Evolutionary conservation across 2,888 invertebrate species (phyloP).

Genomic region (Stenodera caucasica): DNA sequence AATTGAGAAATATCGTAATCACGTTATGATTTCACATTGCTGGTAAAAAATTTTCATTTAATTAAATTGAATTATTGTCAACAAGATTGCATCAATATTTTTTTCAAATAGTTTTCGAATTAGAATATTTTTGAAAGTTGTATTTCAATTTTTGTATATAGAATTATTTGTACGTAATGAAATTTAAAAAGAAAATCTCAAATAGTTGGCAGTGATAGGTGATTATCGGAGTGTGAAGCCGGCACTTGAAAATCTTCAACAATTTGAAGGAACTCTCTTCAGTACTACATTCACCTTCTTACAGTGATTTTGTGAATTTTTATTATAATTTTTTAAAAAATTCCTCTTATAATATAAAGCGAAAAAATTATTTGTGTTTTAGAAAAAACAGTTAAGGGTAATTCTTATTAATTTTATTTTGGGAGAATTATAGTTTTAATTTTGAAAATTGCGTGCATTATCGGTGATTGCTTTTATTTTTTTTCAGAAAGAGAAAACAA

Average conservation of each 20-base stretch:
- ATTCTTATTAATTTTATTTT: not conserved
- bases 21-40: not conserved
- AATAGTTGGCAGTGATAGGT: conserved; percentile 29
- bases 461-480: conserved; percentile 1
- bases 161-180: not conserved
- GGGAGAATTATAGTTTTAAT: not conserved
- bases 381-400: not conserved
- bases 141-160: too few species aligned
- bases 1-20: not conserved
- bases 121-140: too few species aligned
- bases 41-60: too few species aligned
- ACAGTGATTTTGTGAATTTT: not conserved
- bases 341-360: too few species aligned
- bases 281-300: not conserved
- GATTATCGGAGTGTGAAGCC: conserved; percentile 45
- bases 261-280: not conserved
- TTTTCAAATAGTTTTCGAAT: too few species aligned
- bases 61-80: not conserved
- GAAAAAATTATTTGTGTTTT: too few species aligned
- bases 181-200: not conserved
- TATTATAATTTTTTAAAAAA: too few species aligned
- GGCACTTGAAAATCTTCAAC: conserved; percentile 32
- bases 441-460: not conserved
- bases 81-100: not conserved
- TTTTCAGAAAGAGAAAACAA: not conserved